Percentiles rank a stretch among this genome's conserved stretches.
phyloP scores from a whole-genome alignment of 2,113 vertebrate species.

The Myanophis thanlyinensis region DNA sequence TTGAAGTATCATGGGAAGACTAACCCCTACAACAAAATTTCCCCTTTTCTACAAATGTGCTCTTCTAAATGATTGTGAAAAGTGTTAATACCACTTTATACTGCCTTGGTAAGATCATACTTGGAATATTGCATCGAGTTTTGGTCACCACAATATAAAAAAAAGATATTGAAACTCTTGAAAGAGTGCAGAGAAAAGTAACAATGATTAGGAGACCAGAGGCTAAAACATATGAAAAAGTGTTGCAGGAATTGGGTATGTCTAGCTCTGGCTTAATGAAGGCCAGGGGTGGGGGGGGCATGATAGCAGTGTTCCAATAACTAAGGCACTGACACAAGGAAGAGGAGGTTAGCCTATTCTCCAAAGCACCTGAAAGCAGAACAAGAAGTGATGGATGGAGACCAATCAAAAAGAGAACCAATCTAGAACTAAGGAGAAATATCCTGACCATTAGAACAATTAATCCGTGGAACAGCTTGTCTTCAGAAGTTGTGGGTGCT shows the following conservation, averaged over 20 bases:
- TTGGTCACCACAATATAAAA: background rate
- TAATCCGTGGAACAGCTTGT: too few relatives aligned
- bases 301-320: background rate
- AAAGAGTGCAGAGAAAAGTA: background rate
- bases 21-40: background rate
- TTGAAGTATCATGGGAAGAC: background rate
- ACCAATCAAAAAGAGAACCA: too few relatives aligned
- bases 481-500: too few relatives aligned
- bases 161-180: background rate
- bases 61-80: background rate
- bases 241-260: background rate
- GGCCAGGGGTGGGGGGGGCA: rapidly evolving
- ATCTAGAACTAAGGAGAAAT: too few relatives aligned
- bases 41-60: background rate
- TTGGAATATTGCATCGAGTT: background rate
- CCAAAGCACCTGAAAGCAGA: too few relatives aligned
- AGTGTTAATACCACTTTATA: background rate
- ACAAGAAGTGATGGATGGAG: too few relatives aligned
- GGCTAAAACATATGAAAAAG: background rate
- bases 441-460: too few relatives aligned
- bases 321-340: background rate
- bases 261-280: background rate
- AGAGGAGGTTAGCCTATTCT: too few relatives aligned
- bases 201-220: background rate
- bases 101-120: background rate